A percentile compares a stretch with the other conserved stretches of the same genome.
These are phyloP conservation scores for Nematostella vectensis DNA, from an alignment of 92 coral and sea anemone genomes.

Conservation along the genomic window DNA sequence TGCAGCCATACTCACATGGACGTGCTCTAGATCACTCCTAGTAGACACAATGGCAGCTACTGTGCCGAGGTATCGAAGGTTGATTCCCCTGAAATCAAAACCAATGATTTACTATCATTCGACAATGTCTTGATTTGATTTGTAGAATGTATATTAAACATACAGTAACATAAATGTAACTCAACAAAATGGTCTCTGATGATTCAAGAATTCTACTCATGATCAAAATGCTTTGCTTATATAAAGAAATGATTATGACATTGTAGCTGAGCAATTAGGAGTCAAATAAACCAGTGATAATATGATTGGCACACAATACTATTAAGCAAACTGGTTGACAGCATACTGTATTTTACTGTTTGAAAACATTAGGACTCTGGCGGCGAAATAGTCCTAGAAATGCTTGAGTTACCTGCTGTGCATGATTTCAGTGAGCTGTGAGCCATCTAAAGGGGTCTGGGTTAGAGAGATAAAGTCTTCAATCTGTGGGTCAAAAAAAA, in stretches of 20 bases:
- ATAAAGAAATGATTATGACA: too few species aligned
- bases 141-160: neutral
- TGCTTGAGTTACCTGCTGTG: constrained; percentile 63
- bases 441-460: constrained; percentile 92
- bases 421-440: constrained; percentile 79
- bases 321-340: too few species aligned
- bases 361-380: too few species aligned
- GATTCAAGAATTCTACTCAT: too few species aligned
- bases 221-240: too few species aligned
- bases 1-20: constrained; percentile 93
- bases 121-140: neutral
- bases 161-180: too few species aligned
- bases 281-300: too few species aligned
- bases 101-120: neutral
- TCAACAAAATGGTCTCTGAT: too few species aligned
- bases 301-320: too few species aligned
- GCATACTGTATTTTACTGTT: too few species aligned
- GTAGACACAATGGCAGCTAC: constrained; percentile 52
- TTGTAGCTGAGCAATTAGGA: too few species aligned
- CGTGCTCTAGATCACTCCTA: constrained; percentile 80
- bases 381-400: too few species aligned
- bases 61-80: constrained; percentile 90
- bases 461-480: constrained; percentile 84
- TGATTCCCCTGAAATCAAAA: constrained; percentile 61
- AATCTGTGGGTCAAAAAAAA: constrained; percentile 31